Base-by-base conservation (phyloP, 2,888 invertebrate genomes). In the Muscina levida region DNA sequence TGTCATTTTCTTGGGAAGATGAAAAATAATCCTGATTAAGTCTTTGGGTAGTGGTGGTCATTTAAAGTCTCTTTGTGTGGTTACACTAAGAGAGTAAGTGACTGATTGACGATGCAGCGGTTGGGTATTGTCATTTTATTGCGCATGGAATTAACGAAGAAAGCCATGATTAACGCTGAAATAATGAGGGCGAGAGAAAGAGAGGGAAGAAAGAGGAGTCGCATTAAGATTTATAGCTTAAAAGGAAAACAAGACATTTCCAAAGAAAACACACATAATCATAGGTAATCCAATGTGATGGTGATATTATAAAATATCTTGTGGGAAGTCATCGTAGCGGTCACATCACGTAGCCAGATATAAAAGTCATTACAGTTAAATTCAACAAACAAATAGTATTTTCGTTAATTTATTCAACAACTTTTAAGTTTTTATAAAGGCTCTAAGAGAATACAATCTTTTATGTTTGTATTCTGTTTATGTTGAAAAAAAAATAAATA, bases 1-100 rank as follows among this genome's bases (percentile, higher is more conserved):
- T 15, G 15, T 46, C 46, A 46, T 46, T 48, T 48, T 19, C 46
- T 15, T 46, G 46, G 15, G 46, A 46, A 46, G 46, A 19, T 48
- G 48, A 48, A 48, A 48, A 48, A 48, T 48, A 48, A 48, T 48
- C 48, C 48, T 48, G 48, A 48, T 48, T 48, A 48, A 48, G 19
- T 5, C 17, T 17, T 13, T 46, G 13, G 1, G 15, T 3, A 15
- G 46, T 46, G 5, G 13, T 46, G 46, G 15, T 19, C 48, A 48
- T 48, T 48, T 19, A 48, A 48, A 48, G 19, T 48, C 19, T 15
- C 1, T 19, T 48, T 46, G 46, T 46, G 15, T 46, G 2, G 42
- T 10, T 10, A n/a, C 42, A 13, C 42, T n/a, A n/a, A n/a, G n/a
- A n/a, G n/a, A n/a, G n/a, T n/a, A n/a, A n/a, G n/a, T n/a, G 31